phyloP scores from a whole-genome alignment of 2,888 invertebrate species.

The Mythimna impura region DNA sequence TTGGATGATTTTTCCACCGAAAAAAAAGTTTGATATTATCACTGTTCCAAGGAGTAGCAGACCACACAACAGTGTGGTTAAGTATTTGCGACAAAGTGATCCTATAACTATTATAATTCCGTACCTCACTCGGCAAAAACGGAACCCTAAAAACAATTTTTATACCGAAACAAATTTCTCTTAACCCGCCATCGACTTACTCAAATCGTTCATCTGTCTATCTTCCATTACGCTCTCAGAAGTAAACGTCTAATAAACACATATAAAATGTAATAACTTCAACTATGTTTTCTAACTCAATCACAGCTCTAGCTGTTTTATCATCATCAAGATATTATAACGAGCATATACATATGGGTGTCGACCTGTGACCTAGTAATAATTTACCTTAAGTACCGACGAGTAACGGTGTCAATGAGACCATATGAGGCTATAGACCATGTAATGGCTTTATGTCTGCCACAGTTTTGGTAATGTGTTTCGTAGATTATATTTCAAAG shows the following conservation, averaged over 20 bases:
- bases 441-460: slow-evolving; percentile 54
- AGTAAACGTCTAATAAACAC: slow-evolving; percentile 26
- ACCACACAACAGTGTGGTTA: no score
- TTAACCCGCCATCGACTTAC: not conserved
- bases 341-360: slow-evolving; percentile 51
- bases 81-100: no score
- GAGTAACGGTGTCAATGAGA: slow-evolving; percentile 62
- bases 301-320: slow-evolving; percentile 56
- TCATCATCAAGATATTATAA: slow-evolving; percentile 55
- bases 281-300: slow-evolving; percentile 47
- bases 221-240: slow-evolving; percentile 12
- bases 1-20: no score
- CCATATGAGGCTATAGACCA: slow-evolving; percentile 46
- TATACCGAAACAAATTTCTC: not conserved
- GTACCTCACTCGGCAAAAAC: no score
- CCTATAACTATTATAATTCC: no score
- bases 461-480: slow-evolving; percentile 52
- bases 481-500: slow-evolving; percentile 34
- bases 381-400: slow-evolving; percentile 62
- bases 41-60: no score
- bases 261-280: slow-evolving; percentile 28
- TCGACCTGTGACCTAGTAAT: slow-evolving; percentile 68
- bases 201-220: not conserved
- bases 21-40: no score
- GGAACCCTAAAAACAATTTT: not conserved